Evolutionary conservation across 2,797 vertebrate genomes (phyloP).

Genomic region (Neopelma chrysocephalum): DNA sequence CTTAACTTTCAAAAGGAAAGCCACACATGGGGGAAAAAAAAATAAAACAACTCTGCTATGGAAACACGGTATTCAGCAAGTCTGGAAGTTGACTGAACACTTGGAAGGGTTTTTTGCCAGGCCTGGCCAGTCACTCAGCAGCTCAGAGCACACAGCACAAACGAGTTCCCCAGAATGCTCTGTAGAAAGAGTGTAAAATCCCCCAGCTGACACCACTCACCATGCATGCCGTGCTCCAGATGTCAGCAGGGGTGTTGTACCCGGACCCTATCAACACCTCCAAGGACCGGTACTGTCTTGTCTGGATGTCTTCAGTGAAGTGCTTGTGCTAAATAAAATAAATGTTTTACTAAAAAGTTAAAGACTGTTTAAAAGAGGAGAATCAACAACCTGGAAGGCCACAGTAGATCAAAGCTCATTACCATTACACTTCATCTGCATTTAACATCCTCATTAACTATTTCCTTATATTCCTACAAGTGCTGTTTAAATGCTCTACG

Average conservation of each 20-base stretch:
- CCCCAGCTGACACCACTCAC: conserved; percentile 51
- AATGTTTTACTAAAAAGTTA: background rate
- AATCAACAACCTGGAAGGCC: background rate
- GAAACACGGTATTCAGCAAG: background rate
- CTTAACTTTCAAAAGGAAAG: background rate
- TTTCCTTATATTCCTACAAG: background rate
- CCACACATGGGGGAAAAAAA: background rate
- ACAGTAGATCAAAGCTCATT: background rate
- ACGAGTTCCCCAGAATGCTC: rapidly evolving
- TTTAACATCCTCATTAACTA: background rate
- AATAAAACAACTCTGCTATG: background rate
- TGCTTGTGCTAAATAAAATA: conserved; percentile 85
- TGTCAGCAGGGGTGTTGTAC: conserved; percentile 82
- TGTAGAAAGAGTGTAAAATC: rapidly evolving
- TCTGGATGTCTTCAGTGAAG: conserved; percentile 93
- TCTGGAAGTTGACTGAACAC: background rate
- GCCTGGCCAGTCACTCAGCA: background rate
- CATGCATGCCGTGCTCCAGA: conserved; percentile 85
- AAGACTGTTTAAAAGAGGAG: background rate
- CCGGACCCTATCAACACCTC: conserved; percentile 82
- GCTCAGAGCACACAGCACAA: background rate
- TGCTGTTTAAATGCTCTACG: background rate
- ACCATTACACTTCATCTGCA: background rate
- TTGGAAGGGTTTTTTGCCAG: background rate
- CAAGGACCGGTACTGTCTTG: conserved; percentile 80